Conservation (phyloP, 2,888 invertebrate genomes). For the Alsophila aescularia region DNA sequence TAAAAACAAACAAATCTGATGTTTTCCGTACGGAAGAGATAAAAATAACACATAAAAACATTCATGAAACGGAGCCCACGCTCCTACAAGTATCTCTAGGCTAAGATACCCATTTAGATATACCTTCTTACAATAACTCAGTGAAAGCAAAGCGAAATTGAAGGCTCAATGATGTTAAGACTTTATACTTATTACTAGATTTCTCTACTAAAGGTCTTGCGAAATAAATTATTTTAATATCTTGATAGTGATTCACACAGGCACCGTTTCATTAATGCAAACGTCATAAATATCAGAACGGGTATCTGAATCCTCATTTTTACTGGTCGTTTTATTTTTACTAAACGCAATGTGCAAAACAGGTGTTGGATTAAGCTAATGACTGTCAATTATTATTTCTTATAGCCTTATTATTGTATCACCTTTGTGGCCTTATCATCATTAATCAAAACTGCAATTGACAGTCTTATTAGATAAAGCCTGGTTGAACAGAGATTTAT, state of each 20-base stretch:
- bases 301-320: conserved; percentile 22
- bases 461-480: conserved; percentile 33
- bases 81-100: conserved; percentile 39
- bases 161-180: conserved; percentile 61
- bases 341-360: neutral
- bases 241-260: conserved; percentile 41
- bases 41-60: conserved; percentile 28
- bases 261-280: conserved; percentile 22
- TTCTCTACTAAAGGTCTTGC: conserved; percentile 64
- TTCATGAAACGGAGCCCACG: conserved; percentile 29
- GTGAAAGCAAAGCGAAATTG: conserved; percentile 72
- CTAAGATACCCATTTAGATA: conserved; percentile 61
- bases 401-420: conserved; percentile 33
- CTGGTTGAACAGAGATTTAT: conserved; percentile 27
- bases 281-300: conserved; percentile 14
- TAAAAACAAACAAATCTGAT: conserved; percentile 18
- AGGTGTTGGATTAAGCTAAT: conserved; percentile 18
- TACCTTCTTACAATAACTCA: conserved; percentile 62
- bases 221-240: conserved; percentile 58
- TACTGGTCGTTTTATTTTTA: conserved; percentile 11
- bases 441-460: conserved; percentile 36
- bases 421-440: conserved; percentile 33
- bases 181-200: conserved; percentile 66
- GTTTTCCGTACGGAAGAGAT: conserved; percentile 26
- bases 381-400: conserved; percentile 29